Evolutionary conservation across 1,140 invertebrate species (phyloP).

Genomic region (Caenorhabditis elegans): WBcel235 BX284604.4:11054501-11055000

Average conservation of each 20-base stretch:
- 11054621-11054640: background rate
- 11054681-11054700: background rate
- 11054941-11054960: too few relatives aligned
- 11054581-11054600: too few relatives aligned
- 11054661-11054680: too few relatives aligned
- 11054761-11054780: conserved; percentile 27
- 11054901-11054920: background rate
- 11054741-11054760: conserved; percentile 22
- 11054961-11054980: too few relatives aligned
- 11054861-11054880: background rate
- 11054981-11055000: too few relatives aligned
- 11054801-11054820: conserved; percentile 30
- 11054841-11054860: conserved; percentile 13
- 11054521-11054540: background rate
- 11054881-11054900: background rate
- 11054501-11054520: conserved; percentile 18
- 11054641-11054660: too few relatives aligned
- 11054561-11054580: background rate
- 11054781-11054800: conserved; percentile 30
- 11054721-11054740: background rate
- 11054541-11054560: background rate
- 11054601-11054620: background rate
- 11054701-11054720: background rate
- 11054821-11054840: conserved; percentile 30
- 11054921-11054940: background rate